Evolutionary conservation across 1,140 invertebrate genomes (phyloP).

Genomic region (Drosophila arizonae): DNA sequence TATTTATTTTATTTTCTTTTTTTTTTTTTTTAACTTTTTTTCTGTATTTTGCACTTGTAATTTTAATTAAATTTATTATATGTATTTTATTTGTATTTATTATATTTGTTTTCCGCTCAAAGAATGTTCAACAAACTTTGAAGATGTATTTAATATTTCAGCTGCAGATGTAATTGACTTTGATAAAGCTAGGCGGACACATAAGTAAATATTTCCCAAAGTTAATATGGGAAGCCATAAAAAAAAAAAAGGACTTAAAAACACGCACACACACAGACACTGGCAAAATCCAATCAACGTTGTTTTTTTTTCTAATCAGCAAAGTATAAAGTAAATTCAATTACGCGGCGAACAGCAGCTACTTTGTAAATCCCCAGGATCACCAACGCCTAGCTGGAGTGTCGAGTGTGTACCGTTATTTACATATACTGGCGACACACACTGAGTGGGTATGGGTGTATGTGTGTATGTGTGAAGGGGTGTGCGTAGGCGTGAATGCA

Average conservation of each 20-base stretch:
- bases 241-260: conserved; percentile 2
- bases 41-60: neutral
- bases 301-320: conserved; percentile 68
- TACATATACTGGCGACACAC: conserved; percentile 30
- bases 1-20: too few relatives aligned
- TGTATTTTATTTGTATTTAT: neutral
- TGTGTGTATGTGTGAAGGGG: conserved; percentile 14
- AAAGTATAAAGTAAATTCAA: conserved; percentile 81
- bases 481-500: conserved; percentile 34
- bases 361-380: conserved; percentile 75
- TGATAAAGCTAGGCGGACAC: neutral
- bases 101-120: neutral
- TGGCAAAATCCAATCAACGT: conserved; percentile 71
- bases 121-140: neutral
- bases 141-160: conserved; percentile 3
- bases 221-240: conserved; percentile 1
- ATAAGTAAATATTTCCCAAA: neutral
- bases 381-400: conserved; percentile 58
- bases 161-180: conserved; percentile 1
- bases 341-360: conserved; percentile 69
- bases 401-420: conserved; percentile 39
- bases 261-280: conserved; percentile 8
- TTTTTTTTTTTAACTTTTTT: too few relatives aligned
- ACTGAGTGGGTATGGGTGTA: neutral
- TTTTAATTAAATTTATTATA: neutral